phyloP scores from a whole-genome alignment of 2,888 invertebrate genomes.

The Temnothorax ravouxi region DNA sequence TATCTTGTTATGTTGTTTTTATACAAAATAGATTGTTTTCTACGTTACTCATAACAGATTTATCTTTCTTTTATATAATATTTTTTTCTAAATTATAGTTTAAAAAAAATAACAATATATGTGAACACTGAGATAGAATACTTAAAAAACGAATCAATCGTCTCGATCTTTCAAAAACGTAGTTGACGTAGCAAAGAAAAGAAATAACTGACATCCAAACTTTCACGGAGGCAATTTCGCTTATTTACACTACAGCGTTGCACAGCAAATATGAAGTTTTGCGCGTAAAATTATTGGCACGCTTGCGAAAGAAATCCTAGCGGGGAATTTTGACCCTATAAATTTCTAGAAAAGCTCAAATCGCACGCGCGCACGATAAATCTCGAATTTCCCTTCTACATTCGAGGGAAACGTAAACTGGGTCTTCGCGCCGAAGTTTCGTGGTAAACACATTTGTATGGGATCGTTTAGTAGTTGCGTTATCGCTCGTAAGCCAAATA shows the following conservation, averaged over 20 bases:
- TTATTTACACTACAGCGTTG: slow-evolving; percentile 43
- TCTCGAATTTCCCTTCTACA: slow-evolving; percentile 54
- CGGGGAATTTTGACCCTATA: slow-evolving; percentile 58
- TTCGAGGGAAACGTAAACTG: slow-evolving; percentile 69
- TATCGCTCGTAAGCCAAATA: slow-evolving; percentile 73
- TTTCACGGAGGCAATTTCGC: slow-evolving; percentile 48
- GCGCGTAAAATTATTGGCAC: slow-evolving; percentile 49
- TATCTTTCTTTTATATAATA: background rate
- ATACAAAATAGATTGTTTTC: background rate
- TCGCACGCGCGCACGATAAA: slow-evolving; percentile 53
- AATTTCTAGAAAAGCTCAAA: slow-evolving; percentile 58
- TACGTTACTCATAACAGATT: background rate
- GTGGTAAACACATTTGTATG: slow-evolving; percentile 80
- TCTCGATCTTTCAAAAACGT: background rate
- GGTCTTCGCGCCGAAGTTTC: slow-evolving; percentile 72
- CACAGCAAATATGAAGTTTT: slow-evolving; percentile 52
- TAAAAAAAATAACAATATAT: background rate
- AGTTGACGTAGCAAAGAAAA: slow-evolving; percentile 11
- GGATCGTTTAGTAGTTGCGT: slow-evolving; percentile 76
- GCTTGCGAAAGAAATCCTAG: slow-evolving; percentile 42
- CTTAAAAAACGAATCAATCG: background rate
- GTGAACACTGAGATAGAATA: background rate
- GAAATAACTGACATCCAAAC: slow-evolving; percentile 31
- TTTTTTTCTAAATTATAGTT: background rate
- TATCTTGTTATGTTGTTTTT: background rate